phyloP scores from a whole-genome alignment of 1,140 invertebrate species.

The Armadillidium nasatum region DNA sequence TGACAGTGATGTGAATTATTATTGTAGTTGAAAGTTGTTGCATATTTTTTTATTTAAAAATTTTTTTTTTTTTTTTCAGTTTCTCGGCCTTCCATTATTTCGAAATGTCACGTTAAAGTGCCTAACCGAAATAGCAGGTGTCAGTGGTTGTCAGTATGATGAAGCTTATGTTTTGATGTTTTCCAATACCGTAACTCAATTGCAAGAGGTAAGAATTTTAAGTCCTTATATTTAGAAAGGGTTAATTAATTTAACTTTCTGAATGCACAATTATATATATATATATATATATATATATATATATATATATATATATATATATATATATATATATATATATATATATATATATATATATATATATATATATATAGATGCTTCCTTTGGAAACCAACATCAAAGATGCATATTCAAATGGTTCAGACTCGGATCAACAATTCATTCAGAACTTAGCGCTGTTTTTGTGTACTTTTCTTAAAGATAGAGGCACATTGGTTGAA shows the following conservation, averaged over 20 bases:
- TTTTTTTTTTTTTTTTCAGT: conserved; percentile 56
- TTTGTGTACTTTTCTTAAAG: conserved; percentile 92
- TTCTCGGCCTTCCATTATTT: conserved; percentile 95
- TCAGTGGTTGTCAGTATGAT: conserved; percentile 78
- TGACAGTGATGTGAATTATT: too few relatives aligned
- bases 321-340: conserved; percentile 19
- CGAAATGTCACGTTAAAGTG: conserved; percentile 97
- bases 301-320: conserved; percentile 24
- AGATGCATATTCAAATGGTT: conserved; percentile 84
- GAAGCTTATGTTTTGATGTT: conserved; percentile 86
- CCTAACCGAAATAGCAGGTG: conserved; percentile 93
- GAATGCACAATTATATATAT: too few relatives aligned
- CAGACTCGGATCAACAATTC: conserved; percentile 97
- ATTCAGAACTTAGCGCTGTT: conserved; percentile 98
- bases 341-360: conserved; percentile 5
- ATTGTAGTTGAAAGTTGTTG: too few relatives aligned
- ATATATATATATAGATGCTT: conserved; percentile 64
- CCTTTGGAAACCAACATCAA: conserved; percentile 85
- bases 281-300: conserved; percentile 1
- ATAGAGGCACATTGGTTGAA: conserved; percentile 85
- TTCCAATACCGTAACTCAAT: conserved; percentile 81
- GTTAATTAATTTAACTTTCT: too few relatives aligned
- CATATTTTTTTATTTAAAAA: not conserved
- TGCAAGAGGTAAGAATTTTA: conserved; percentile 66
- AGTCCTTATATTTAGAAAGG: too few relatives aligned